phyloP scores from a whole-genome alignment of 2,113 vertebrate genomes.

The Hemicordylus capensis region DNA sequence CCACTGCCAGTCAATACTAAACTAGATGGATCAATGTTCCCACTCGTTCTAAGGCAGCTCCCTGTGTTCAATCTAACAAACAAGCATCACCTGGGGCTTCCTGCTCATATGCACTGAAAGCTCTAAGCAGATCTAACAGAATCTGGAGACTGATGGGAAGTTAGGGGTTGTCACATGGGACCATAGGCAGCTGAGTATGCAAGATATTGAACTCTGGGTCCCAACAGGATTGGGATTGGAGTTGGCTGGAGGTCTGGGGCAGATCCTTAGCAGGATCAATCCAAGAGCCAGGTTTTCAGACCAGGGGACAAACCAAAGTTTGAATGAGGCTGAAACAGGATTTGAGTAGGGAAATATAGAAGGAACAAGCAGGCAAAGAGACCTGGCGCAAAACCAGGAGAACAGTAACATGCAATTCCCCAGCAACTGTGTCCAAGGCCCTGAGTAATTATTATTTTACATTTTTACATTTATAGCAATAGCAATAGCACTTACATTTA shows the following conservation, averaged over 20 bases:
- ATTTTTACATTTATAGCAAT: no score
- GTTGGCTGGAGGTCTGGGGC: neutral
- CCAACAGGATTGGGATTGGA: no score
- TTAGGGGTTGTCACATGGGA: fast-evolving
- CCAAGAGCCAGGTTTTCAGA: neutral
- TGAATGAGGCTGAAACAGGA: neutral
- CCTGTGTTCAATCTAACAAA: no score
- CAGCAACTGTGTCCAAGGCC: no score
- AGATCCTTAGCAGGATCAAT: neutral
- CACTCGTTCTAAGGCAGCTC: no score
- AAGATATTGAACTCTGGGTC: neutral
- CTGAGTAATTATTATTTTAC: no score
- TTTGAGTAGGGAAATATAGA: neutral
- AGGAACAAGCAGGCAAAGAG: neutral
- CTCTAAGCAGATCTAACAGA: neutral
- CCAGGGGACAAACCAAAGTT: neutral
- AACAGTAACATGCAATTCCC: no score
- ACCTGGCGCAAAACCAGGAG: no score
- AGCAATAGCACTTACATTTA: no score
- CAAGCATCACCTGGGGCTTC: neutral
- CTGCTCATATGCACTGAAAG: neutral
- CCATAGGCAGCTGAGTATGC: neutral
- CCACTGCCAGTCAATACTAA: no score
- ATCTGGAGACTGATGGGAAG: neutral
- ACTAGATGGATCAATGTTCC: no score